Conservation (phyloP, 2,888 invertebrate genomes). For the Empis stercorea region DNA sequence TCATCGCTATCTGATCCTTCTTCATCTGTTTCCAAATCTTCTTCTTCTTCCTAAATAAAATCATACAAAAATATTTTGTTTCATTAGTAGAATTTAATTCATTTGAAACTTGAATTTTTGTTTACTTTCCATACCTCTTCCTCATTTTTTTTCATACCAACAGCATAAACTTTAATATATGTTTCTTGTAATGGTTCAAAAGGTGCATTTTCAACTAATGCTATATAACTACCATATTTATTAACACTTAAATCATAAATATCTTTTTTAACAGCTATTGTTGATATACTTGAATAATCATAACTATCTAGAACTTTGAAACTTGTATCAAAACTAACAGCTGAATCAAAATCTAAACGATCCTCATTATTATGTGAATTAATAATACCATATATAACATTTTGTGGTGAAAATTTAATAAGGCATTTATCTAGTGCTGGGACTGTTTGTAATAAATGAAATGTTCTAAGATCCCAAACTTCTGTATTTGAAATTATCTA, state of each 20-base stretch:
- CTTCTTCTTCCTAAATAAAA: conserved; percentile 45
- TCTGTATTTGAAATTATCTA: conserved; percentile 92
- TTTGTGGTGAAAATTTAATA: conserved; percentile 75
- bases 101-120: background rate
- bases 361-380: conserved; percentile 55
- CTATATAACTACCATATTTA: conserved; percentile 72
- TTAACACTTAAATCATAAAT: conserved; percentile 79
- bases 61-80: too few relatives aligned
- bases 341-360: conserved; percentile 56
- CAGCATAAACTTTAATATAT: conserved; percentile 81
- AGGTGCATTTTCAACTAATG: conserved; percentile 80
- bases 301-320: conserved; percentile 90
- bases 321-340: conserved; percentile 72
- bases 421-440: conserved; percentile 82
- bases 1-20: conserved; percentile 36
- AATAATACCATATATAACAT: conserved; percentile 71
- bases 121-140: conserved; percentile 49
- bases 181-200: conserved; percentile 80
- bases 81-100: background rate
- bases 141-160: conserved; percentile 73
- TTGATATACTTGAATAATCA: conserved; percentile 91
- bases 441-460: conserved; percentile 85
- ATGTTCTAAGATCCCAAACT: conserved; percentile 95
- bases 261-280: conserved; percentile 82
- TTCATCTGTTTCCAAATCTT: conserved; percentile 49